Conservation (phyloP, 2,888 invertebrate species). For the Disparrhopalites patrizii region DNA sequence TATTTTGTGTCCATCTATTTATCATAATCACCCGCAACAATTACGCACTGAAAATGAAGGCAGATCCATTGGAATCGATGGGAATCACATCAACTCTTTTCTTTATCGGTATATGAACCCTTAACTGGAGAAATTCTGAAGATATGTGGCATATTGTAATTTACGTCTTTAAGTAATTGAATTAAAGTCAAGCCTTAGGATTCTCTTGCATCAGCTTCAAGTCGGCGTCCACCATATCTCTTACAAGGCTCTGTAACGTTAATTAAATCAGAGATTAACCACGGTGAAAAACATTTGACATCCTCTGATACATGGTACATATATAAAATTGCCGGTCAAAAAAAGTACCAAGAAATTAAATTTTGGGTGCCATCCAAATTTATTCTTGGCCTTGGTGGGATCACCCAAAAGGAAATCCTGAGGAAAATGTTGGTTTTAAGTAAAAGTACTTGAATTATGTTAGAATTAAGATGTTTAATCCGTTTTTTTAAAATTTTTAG, state of each 20-base stretch:
- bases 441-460: conserved; percentile 2
- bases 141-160: too few relatives aligned
- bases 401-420: conserved; percentile 90
- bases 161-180: too few relatives aligned
- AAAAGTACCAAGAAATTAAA: conserved; percentile 63
- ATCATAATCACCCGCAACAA: too few relatives aligned
- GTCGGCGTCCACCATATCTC: conserved; percentile 92
- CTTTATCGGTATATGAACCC: too few relatives aligned
- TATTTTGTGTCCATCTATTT: too few relatives aligned
- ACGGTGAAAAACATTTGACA: not conserved
- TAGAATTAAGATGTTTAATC: too few relatives aligned
- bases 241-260: conserved; percentile 70
- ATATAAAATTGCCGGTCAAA: not conserved
- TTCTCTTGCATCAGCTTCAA: conserved; percentile 84
- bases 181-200: conserved; percentile 80
- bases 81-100: too few relatives aligned
- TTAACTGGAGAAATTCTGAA: too few relatives aligned
- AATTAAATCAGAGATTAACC: conserved; percentile 27
- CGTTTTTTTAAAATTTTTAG: not conserved
- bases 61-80: too few relatives aligned
- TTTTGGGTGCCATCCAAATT: conserved; percentile 83
- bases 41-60: too few relatives aligned
- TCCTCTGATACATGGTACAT: conserved; percentile 2
- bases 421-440: conserved; percentile 14
- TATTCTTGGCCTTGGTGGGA: conserved; percentile 79